Evolutionary conservation across 2,797 vertebrate genomes (phyloP).

Genomic region (Girardinus metallicus): DNA sequence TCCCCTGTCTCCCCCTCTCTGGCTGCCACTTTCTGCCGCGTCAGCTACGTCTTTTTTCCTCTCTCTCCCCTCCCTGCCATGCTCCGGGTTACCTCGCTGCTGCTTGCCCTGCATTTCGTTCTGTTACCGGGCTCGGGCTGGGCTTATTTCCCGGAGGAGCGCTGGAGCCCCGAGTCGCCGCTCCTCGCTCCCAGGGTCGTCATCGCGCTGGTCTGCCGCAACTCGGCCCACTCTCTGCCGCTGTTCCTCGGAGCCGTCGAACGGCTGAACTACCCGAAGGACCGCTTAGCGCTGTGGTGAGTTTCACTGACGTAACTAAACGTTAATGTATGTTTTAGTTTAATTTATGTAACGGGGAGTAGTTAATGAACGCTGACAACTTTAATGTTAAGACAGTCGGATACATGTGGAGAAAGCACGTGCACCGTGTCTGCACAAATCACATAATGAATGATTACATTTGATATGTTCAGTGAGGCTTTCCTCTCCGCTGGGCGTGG

Average conservation of each 20-base stretch:
- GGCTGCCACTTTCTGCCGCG: slow-evolving; percentile 37
- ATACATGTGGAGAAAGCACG: not conserved
- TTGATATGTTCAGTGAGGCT: not conserved
- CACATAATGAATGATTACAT: not conserved
- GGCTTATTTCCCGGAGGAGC: slow-evolving; percentile 92
- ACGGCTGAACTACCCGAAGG: slow-evolving; percentile 88
- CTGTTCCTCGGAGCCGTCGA: slow-evolving; percentile 86
- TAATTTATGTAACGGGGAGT: not conserved
- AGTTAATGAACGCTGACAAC: slow-evolving; percentile 1
- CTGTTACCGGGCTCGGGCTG: slow-evolving; percentile 61
- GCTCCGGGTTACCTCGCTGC: slow-evolving; percentile 66
- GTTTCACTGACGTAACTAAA: slow-evolving; percentile 59
- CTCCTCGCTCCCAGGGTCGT: slow-evolving; percentile 86
- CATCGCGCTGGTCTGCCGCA: slow-evolving; percentile 87
- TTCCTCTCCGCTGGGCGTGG: not conserved
- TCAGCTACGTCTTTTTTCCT: slow-evolving; percentile 22
- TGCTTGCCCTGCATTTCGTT: slow-evolving; percentile 61
- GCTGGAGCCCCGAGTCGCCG: slow-evolving; percentile 90
- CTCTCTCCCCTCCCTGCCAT: slow-evolving; percentile 65
- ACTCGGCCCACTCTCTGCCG: slow-evolving; percentile 89
- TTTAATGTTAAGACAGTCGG: not conserved
- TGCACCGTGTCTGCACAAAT: not conserved
- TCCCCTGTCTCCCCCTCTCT: slow-evolving; percentile 24
- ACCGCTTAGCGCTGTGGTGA: slow-evolving; percentile 90
- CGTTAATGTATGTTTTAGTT: too few relatives aligned